phyloP scores from a whole-genome alignment of 2,888 invertebrate genomes.

The Ligdia adustata region DNA sequence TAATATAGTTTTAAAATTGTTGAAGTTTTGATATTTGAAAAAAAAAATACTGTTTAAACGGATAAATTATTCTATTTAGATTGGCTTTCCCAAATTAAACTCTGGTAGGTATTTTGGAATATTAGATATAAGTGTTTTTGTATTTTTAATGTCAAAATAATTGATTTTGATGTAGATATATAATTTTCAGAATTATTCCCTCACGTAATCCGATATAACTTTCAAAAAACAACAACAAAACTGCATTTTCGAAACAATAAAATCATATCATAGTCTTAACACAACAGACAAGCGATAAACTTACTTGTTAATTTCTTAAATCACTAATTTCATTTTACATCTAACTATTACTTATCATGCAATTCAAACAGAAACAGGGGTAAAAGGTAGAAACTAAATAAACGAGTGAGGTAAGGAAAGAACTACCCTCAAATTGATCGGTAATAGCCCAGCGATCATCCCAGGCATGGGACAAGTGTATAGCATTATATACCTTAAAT shows the following conservation, averaged over 20 bases:
- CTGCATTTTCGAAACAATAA: conserved; percentile 41
- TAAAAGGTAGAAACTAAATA: conserved; percentile 33
- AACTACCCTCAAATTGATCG: conserved; percentile 3
- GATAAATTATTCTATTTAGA: too few species aligned
- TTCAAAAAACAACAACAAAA: conserved; percentile 25
- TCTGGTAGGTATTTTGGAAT: too few species aligned
- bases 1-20: too few species aligned
- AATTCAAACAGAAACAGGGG: conserved; percentile 27
- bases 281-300: conserved; percentile 54
- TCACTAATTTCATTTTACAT: conserved; percentile 41
- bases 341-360: conserved; percentile 48
- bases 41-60: too few species aligned
- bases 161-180: too few species aligned
- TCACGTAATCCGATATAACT: conserved; percentile 19
- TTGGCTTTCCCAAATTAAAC: too few species aligned
- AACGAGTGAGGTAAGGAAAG: too few species aligned
- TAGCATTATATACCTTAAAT: conserved; percentile 49
- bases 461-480: conserved; percentile 28
- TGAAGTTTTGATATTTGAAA: too few species aligned
- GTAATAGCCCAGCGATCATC: not conserved
- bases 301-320: conserved; percentile 50
- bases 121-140: too few species aligned
- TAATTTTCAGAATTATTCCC: too few species aligned
- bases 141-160: too few species aligned
- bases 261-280: conserved; percentile 41